phyloP scores from a whole-genome alignment of 2,113 vertebrate genomes.

The Lophochroa leadbeateri region DNA sequence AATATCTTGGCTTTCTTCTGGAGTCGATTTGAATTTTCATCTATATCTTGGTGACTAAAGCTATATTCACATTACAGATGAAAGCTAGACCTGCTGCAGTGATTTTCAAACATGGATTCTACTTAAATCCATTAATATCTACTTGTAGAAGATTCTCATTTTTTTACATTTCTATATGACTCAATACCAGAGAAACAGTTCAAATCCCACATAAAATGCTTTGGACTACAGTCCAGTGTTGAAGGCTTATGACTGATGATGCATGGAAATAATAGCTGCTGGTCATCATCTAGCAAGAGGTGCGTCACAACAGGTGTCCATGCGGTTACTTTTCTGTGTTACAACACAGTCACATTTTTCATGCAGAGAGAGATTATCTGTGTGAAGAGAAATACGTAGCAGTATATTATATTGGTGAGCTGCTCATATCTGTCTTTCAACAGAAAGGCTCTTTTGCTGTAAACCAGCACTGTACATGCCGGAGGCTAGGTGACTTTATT shows the following conservation, averaged over 20 bases:
- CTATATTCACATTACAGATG: neutral
- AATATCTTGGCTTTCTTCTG: neutral
- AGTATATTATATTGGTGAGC: neutral
- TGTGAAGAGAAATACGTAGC: rapidly evolving
- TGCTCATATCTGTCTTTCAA: neutral
- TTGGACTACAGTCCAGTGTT: neutral
- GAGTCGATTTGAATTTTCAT: neutral
- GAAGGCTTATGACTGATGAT: neutral
- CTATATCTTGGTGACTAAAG: neutral
- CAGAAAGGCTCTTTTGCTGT: neutral
- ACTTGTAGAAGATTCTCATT: neutral
- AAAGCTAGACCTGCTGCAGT: neutral
- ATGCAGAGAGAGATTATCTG: neutral
- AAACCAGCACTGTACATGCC: neutral
- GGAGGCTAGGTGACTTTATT: neutral
- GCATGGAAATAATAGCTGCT: neutral
- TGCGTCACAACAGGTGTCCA: neutral
- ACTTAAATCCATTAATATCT: neutral
- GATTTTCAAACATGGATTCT: neutral
- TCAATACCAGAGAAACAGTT: neutral
- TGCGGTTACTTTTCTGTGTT: neutral
- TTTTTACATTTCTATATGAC: neutral
- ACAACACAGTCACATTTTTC: neutral
- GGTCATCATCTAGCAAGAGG: neutral
- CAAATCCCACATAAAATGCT: neutral